Percentiles rank a stretch among this genome's conserved stretches.
Conservation (phyloP, 1,140 invertebrate genomes). For the Cydia fagiglandana region DNA sequence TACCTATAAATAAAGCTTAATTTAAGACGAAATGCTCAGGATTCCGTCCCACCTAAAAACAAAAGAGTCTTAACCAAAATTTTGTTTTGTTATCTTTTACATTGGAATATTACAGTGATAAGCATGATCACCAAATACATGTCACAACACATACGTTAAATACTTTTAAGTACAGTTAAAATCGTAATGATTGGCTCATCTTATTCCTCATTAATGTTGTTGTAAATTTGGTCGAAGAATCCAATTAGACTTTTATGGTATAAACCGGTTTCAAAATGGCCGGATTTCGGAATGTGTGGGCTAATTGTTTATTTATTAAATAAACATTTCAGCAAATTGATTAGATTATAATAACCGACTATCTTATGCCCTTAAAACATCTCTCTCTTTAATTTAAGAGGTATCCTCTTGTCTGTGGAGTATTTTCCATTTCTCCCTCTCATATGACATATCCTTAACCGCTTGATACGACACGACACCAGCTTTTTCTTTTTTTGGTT, state of each 20-base stretch:
- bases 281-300: background rate
- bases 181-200: conserved; percentile 2
- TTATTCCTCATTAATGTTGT: background rate
- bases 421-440: too few relatives aligned
- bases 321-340: background rate
- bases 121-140: background rate
- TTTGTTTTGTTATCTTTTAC: background rate
- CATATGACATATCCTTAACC: too few relatives aligned
- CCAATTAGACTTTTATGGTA: background rate
- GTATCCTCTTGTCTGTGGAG: too few relatives aligned
- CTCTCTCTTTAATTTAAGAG: too few relatives aligned
- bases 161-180: background rate
- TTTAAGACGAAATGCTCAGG: background rate
- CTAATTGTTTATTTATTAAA: background rate
- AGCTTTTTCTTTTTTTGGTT: too few relatives aligned
- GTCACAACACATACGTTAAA: background rate
- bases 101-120: background rate
- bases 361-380: too few relatives aligned
- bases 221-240: background rate
- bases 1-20: background rate
- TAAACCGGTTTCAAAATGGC: background rate
- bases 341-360: background rate
- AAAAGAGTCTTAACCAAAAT: background rate
- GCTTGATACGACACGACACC: too few relatives aligned
- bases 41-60: background rate